Conservation (phyloP, 1,140 invertebrate species). For the Heliconius congener region DNA sequence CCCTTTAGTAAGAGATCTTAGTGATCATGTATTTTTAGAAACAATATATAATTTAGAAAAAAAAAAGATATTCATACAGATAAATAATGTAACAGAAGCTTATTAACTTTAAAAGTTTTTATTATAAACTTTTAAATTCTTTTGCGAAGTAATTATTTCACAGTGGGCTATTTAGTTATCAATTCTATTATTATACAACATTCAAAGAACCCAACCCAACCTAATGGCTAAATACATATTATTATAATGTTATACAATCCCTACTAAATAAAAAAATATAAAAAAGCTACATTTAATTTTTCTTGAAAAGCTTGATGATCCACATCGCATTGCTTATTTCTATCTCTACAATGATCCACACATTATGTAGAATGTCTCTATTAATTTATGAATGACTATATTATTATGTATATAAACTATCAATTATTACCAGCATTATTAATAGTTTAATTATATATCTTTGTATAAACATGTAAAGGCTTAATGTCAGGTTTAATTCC, state of each 20-base stretch:
- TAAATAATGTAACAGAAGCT: no score
- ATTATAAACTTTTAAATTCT: no score
- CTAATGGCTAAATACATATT: background rate
- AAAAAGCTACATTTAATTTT: no score
- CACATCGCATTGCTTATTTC: background rate
- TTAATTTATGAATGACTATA: background rate
- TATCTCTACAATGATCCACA: background rate
- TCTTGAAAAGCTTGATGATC: background rate
- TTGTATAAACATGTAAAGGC: conserved; percentile 26
- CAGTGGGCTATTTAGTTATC: background rate
- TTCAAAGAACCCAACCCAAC: background rate
- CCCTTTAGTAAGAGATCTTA: background rate
- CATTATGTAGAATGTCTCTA: background rate
- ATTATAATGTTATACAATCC: no score
- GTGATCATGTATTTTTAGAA: background rate
- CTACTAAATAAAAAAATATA: no score
- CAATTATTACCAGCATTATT: conserved; percentile 23
- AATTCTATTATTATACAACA: background rate
- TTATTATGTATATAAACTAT: conserved; percentile 14
- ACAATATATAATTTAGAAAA: no score
- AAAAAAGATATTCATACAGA: no score
- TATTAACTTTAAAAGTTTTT: no score
- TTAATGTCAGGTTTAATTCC: conserved; percentile 36
- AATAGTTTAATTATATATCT: conserved; percentile 31
- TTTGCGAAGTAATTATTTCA: no score